Conservation (phyloP, 2,797 vertebrate genomes). For the Glyptemys insculpta region DNA sequence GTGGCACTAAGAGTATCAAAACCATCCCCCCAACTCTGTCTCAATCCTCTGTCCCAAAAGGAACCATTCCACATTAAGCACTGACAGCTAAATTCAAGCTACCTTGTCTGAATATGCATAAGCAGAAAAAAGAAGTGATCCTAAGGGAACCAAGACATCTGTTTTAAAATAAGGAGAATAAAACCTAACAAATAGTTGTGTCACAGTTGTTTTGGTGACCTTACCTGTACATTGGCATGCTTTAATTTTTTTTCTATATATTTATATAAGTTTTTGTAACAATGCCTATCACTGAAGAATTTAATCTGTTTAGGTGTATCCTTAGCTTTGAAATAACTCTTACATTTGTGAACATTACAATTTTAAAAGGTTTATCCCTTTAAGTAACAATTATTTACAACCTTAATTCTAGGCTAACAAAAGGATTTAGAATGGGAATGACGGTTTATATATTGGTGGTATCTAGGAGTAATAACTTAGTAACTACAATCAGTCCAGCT, state of each 20-base stretch:
- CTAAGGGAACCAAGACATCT: background rate
- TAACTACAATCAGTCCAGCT: background rate
- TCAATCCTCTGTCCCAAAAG: background rate
- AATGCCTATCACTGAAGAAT: background rate
- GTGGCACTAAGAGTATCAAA: background rate
- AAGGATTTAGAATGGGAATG: background rate
- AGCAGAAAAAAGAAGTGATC: background rate
- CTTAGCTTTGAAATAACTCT: background rate
- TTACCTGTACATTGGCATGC: background rate
- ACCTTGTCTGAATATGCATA: background rate
- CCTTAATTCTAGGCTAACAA: background rate
- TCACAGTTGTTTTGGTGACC: background rate
- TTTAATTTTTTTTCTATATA: background rate
- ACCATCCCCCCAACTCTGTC: background rate
- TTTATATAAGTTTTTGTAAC: background rate
- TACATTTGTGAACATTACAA: background rate
- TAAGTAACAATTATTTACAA: background rate
- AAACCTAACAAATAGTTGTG: background rate
- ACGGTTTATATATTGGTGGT: background rate
- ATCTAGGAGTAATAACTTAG: background rate
- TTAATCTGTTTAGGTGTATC: rapidly evolving
- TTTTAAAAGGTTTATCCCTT: background rate
- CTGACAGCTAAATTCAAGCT: background rate
- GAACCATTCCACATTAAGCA: background rate
- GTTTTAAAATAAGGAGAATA: background rate